Percentiles rank a stretch among this genome's conserved stretches.
Evolutionary conservation across 2,888 invertebrate genomes (phyloP).

Genomic region (Diadromus collaris): DNA sequence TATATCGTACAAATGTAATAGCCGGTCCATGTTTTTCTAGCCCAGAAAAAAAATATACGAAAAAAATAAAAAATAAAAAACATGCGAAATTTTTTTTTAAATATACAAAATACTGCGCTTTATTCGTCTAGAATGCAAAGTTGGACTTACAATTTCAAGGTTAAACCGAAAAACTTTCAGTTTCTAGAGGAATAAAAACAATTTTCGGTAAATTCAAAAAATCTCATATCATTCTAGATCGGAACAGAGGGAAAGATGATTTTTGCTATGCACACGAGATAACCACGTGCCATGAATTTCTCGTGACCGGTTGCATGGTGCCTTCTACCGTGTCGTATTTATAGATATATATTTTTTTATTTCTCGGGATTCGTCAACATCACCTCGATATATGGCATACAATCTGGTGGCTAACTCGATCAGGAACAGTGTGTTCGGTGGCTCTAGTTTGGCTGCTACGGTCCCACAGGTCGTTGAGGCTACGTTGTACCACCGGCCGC

Average conservation of each 20-base stretch:
- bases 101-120: too few relatives aligned
- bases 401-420: conserved; percentile 45
- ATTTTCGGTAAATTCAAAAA: not conserved
- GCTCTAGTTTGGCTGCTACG: conserved; percentile 21
- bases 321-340: conserved; percentile 14
- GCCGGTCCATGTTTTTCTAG: too few relatives aligned
- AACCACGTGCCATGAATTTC: conserved; percentile 24
- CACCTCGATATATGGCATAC: not conserved
- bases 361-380: conserved; percentile 11
- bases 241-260: not conserved
- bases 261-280: not conserved
- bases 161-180: too few relatives aligned
- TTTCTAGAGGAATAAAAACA: too few relatives aligned
- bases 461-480: conserved; percentile 53
- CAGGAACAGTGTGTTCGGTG: conserved; percentile 30
- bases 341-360: conserved; percentile 13
- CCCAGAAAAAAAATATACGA: too few relatives aligned
- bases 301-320: conserved; percentile 16
- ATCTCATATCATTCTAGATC: not conserved
- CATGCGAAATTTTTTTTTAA: too few relatives aligned
- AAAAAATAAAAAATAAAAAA: too few relatives aligned
- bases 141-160: too few relatives aligned
- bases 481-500: conserved; percentile 50
- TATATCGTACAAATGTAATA: too few relatives aligned
- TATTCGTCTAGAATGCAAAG: too few relatives aligned